Percentiles rank a stretch among this genome's conserved stretches.
phyloP scores from a whole-genome alignment of 2,797 vertebrate species.

The Oreochromis mossambicus region DNA sequence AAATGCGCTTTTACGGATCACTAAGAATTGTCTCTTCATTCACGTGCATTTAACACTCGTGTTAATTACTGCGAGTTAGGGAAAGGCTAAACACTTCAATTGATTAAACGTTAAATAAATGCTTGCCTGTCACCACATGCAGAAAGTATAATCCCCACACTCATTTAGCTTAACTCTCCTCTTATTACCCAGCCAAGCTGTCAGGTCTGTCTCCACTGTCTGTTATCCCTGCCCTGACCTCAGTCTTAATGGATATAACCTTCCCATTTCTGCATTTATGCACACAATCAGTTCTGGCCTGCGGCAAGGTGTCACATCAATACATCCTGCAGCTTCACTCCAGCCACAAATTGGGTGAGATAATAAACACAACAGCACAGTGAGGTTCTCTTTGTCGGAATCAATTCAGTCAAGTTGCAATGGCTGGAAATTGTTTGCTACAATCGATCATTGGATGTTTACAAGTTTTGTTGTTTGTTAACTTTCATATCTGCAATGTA shows the following conservation, averaged over 20 bases:
- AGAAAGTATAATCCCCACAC: constrained; percentile 7
- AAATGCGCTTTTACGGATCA: neutral
- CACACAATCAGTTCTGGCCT: constrained; percentile 45
- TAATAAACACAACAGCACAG: constrained; percentile 40
- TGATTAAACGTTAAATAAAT: neutral
- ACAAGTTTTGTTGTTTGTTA: neutral
- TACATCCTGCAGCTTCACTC: constrained; percentile 44
- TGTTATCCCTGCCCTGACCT: constrained; percentile 41
- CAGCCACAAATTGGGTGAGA: constrained; percentile 41
- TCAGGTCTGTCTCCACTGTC: constrained; percentile 3
- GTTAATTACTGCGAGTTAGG: neutral
- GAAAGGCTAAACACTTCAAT: neutral
- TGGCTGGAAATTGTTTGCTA: neutral
- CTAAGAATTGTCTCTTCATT: neutral
- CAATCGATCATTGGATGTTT: neutral
- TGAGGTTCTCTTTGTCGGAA: constrained; percentile 35
- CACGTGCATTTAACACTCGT: neutral
- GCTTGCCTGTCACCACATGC: neutral
- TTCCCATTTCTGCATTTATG: constrained; percentile 49
- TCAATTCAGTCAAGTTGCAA: constrained; percentile 28
- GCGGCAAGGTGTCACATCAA: constrained; percentile 59
- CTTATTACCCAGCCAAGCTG: neutral
- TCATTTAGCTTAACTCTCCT: neutral
- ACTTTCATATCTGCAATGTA: neutral
- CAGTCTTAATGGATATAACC: constrained; percentile 47